These are phyloP conservation scores for Amphibalanus amphitrite DNA, from an alignment of 1,140 invertebrate genomes.

Conservation along the genomic window DNA sequence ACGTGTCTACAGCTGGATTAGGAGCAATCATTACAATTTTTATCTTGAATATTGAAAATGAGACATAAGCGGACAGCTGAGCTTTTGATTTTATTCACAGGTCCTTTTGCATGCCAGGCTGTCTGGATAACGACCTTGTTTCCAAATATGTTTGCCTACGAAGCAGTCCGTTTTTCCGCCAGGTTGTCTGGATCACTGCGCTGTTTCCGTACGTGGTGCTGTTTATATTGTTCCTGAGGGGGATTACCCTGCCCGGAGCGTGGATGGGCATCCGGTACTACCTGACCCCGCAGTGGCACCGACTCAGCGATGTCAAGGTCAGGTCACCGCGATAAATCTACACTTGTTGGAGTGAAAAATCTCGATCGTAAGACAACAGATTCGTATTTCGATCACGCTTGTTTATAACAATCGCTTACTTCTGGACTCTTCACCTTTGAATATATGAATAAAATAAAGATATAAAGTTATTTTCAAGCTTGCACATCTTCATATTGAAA, in stretches of 20 bases:
- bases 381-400: neutral
- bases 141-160: neutral
- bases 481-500: neutral
- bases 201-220: constrained; percentile 82
- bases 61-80: too few species aligned
- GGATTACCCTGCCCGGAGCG: constrained; percentile 77
- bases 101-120: too few species aligned
- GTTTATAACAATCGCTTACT: neutral
- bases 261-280: constrained; percentile 80
- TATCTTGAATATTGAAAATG: too few species aligned
- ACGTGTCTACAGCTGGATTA: too few species aligned
- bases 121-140: too few species aligned
- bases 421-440: neutral
- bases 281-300: constrained; percentile 82
- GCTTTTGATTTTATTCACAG: too few species aligned
- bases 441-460: neutral
- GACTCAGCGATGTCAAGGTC: constrained; percentile 61
- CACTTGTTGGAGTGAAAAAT: too few species aligned
- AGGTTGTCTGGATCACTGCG: constrained; percentile 94
- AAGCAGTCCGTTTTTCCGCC: constrained; percentile 19
- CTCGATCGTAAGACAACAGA: too few species aligned
- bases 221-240: constrained; percentile 71
- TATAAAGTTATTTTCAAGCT: neutral
- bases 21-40: too few species aligned
- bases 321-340: constrained; percentile 11